Base-by-base conservation (phyloP, 1,140 invertebrate species). In the Drosophila dunni region DNA sequence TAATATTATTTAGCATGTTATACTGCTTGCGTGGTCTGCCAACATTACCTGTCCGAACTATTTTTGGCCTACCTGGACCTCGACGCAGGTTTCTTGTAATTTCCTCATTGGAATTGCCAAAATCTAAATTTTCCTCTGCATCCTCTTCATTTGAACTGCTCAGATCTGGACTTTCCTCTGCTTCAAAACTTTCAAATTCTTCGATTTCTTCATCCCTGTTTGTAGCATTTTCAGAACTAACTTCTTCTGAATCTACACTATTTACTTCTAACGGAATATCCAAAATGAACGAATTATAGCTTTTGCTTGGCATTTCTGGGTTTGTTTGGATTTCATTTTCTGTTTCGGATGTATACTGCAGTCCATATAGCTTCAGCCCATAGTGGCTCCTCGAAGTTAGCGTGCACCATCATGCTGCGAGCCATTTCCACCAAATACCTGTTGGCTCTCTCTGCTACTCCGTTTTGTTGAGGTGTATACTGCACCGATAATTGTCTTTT, bases 291-390 rank as follows among this genome's bases (percentile, higher is more conserved):
- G 24, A 29, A 29, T 29, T 29, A 29, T 29, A 29, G 24, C 24
- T 29, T 29, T 6, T 29, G 24, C 24, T 29, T 29, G 24, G 24
- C 24, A 11, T 42, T 9, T 9, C n/a, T 7, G 9, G 9, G 3
- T 42, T 9, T 42, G 38, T 3, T 9, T 42, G 13, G 9, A 24
- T 15, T 29, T 13, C 34, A 11, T 4, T 4, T 58, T 57, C 66
- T 46, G 17, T 67, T 67, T 1, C 53, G 51, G 4, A 67, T 9
- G 58, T 57, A 67, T 20, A 20, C 51, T 20, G 65, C 65, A 17
- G 65, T 58, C 8, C 7, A 6, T 34, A 69, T 7, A 10, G 57
- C 66, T 15, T 66, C 53, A 4, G 40, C 64, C 64, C 53, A 66
- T n/a, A 57, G 11, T n/a, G 9, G 15, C 15, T 56, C 53, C 10